These are phyloP conservation scores for Mixornis gularis DNA, from an alignment of 2,113 vertebrate species.

Conservation along the genomic window DNA sequence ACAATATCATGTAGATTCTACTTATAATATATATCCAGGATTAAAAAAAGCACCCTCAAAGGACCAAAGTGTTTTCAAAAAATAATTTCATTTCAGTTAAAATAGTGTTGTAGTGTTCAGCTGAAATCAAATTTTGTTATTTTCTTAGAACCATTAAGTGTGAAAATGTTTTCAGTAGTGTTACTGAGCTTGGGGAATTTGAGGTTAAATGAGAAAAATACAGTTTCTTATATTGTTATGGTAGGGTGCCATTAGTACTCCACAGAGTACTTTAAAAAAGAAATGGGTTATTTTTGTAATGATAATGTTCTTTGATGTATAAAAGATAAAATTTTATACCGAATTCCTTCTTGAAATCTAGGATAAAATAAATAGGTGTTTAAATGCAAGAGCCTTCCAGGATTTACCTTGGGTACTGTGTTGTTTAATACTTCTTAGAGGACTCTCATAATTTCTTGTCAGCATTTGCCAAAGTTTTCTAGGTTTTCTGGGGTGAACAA, in stretches of 20 bases:
- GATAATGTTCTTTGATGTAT: background rate
- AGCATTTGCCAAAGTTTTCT: background rate
- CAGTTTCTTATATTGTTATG: background rate
- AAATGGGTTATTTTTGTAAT: background rate
- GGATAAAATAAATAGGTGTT: background rate
- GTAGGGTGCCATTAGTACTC: background rate
- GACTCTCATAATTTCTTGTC: background rate
- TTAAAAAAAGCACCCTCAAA: background rate
- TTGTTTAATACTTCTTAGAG: background rate
- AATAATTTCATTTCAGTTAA: background rate
- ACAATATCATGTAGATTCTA: background rate
- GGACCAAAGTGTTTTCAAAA: background rate
- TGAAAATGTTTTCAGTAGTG: background rate
- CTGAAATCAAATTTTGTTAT: background rate
- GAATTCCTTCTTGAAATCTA: background rate
- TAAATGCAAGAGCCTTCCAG: background rate
- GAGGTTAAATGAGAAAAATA: background rate
- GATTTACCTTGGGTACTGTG: background rate
- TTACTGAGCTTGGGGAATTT: background rate
- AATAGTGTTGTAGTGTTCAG: background rate
- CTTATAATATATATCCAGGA: background rate
- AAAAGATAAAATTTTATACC: background rate
- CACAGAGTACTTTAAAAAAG: background rate
- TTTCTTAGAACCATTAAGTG: background rate
- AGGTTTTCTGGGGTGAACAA: background rate